Evolutionary conservation across 2,797 vertebrate species (phyloP).

Genomic region (Phoebastria nigripes): DNA sequence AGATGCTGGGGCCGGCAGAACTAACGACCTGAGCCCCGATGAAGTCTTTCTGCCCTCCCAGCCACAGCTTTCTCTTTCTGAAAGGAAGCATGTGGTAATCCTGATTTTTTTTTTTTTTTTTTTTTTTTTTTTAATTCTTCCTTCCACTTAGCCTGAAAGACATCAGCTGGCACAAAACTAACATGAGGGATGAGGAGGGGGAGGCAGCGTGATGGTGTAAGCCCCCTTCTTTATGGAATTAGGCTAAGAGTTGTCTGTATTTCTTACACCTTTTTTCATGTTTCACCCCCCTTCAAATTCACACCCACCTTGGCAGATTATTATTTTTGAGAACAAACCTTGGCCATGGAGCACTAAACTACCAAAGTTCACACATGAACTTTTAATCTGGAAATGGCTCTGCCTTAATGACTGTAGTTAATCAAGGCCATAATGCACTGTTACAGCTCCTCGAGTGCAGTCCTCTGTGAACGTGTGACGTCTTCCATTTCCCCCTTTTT

Average conservation of each 20-base stretch:
- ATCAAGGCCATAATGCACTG: not conserved
- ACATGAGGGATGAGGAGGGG: not conserved
- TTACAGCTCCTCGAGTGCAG: not conserved
- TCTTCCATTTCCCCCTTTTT: not conserved
- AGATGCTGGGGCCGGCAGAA: not conserved
- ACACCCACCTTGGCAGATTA: not conserved
- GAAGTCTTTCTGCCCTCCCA: not conserved
- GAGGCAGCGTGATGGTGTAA: not conserved
- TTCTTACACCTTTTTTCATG: not conserved
- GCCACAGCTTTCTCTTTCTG: not conserved
- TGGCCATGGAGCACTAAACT: rapidly evolving
- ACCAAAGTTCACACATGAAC: rapidly evolving
- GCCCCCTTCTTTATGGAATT: not conserved
- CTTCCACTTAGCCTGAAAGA: not conserved
- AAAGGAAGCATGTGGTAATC: not conserved
- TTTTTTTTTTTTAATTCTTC: not conserved
- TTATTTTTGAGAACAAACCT: not conserved
- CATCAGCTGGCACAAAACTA: not conserved
- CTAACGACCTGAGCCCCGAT: rapidly evolving
- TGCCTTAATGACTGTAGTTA: not conserved
- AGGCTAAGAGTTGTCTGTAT: rapidly evolving
- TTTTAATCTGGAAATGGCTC: not conserved
- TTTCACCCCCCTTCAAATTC: not conserved
- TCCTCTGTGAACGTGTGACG: not conserved
- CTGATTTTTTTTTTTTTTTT: too few relatives aligned